phyloP scores from a whole-genome alignment of 2,888 invertebrate genomes.

The Acleris emargana region DNA sequence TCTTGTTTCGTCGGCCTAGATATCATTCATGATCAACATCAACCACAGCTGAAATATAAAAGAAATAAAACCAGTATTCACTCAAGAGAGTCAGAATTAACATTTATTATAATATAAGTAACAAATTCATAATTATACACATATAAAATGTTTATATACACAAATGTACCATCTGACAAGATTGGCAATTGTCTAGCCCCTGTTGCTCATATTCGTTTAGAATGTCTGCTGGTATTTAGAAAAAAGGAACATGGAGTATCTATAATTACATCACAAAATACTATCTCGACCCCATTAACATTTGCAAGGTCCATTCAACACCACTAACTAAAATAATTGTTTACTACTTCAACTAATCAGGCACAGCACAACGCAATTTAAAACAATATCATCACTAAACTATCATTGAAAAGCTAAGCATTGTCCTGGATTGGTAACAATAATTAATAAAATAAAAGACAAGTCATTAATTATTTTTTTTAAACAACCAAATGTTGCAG shows the following conservation, averaged over 20 bases:
- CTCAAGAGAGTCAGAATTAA: constrained; percentile 55
- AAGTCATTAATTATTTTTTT: too few species aligned
- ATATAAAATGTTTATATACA: constrained; percentile 41
- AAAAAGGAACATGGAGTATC: not conserved
- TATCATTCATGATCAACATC: too few species aligned
- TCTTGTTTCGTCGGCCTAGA: too few species aligned
- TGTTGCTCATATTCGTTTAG: not conserved
- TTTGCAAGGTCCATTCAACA: constrained; percentile 37
- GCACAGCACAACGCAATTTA: constrained; percentile 20
- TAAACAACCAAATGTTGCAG: too few species aligned
- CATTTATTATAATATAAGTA: constrained; percentile 50
- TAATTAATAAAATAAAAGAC: too few species aligned
- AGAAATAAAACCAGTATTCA: constrained; percentile 35
- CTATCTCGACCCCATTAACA: not conserved
- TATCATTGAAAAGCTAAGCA: too few species aligned
- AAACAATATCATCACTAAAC: not conserved
- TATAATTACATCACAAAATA: constrained; percentile 7
- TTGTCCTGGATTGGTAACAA: too few species aligned
- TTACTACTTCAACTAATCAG: constrained; percentile 42
- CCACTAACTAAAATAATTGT: constrained; percentile 48
- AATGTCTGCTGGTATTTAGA: not conserved
- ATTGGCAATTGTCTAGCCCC: not conserved
- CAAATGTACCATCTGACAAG: constrained; percentile 20
- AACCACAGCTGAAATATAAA: constrained; percentile 38
- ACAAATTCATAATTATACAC: constrained; percentile 49